These are phyloP conservation scores for Myotis pilosus DNA, from an alignment of 2,797 vertebrate species.

Conservation along the genomic window DNA sequence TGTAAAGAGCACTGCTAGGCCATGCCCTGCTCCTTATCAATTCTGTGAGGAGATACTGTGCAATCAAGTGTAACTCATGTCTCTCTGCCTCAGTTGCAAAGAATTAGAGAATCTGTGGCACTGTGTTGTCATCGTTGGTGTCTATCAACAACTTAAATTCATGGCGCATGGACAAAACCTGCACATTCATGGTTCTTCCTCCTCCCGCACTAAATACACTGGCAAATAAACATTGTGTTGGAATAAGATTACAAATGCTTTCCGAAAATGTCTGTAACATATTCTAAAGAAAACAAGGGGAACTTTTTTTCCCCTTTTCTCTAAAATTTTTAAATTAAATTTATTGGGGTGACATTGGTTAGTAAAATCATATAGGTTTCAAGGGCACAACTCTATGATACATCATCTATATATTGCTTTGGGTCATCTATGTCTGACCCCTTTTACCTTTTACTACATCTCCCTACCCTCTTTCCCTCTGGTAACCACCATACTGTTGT, in stretches of 20 bases:
- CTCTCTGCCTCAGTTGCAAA: conserved; percentile 30
- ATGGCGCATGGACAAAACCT: not conserved
- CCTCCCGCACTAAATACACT: not conserved
- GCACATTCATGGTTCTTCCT: not conserved
- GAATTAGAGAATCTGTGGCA: not conserved
- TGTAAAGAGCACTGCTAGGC: conserved; percentile 32
- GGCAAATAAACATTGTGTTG: conserved; percentile 3
- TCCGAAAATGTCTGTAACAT: not conserved
- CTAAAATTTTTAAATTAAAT: not conserved
- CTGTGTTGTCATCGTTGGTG: not conserved
- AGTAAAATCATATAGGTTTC: not conserved
- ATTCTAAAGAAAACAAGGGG: not conserved
- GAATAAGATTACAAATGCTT: not conserved
- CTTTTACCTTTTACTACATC: not conserved
- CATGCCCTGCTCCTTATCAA: not conserved
- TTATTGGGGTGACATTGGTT: not conserved
- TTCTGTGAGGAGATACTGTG: not conserved
- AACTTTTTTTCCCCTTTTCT: not conserved
- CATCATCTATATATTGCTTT: not conserved
- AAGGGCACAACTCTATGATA: not conserved
- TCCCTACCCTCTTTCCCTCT: not conserved
- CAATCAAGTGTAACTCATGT: not conserved
- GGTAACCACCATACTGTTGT: not conserved
- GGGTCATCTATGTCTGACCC: not conserved
- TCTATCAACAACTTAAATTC: not conserved